Evolutionary conservation across 2,797 vertebrate genomes (phyloP).

Genomic region (Xyrichtys novacula): DNA sequence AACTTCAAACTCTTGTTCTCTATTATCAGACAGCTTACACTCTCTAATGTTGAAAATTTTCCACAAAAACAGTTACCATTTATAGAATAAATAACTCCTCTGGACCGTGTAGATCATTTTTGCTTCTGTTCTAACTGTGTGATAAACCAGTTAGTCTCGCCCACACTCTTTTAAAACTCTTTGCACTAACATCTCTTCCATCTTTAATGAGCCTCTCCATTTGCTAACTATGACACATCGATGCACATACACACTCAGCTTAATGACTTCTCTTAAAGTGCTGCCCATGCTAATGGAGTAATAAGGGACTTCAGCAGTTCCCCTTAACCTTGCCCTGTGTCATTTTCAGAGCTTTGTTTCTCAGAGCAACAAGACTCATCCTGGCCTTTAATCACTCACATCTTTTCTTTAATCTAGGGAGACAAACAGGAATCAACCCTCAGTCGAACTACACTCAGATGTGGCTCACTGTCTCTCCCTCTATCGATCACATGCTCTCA

Average conservation of each 20-base stretch:
- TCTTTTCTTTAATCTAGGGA: constrained; percentile 62
- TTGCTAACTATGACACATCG: constrained; percentile 11
- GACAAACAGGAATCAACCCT: constrained; percentile 50
- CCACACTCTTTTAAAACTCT: background rate
- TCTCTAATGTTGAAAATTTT: too few species aligned
- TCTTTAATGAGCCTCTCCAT: constrained; percentile 48
- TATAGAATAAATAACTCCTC: too few species aligned
- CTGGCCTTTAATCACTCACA: constrained; percentile 47
- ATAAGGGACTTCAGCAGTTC: constrained; percentile 39
- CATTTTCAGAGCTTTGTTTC: constrained; percentile 27
- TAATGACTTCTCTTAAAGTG: constrained; percentile 62
- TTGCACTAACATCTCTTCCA: constrained; percentile 21
- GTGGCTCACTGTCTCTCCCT: constrained; percentile 48
- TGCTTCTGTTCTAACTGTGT: constrained; percentile 2
- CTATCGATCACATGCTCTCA: constrained; percentile 77
- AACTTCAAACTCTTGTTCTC: too few species aligned
- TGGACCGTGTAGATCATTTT: background rate
- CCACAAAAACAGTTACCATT: too few species aligned
- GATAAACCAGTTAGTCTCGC: background rate
- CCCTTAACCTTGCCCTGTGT: constrained; percentile 10
- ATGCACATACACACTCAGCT: constrained; percentile 26
- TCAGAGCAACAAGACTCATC: constrained; percentile 29
- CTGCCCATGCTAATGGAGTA: constrained; percentile 63
- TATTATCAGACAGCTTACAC: too few species aligned
- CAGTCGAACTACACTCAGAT: constrained; percentile 36